phyloP scores from a whole-genome alignment of 1,140 invertebrate genomes.

The Aphaenogaster floridana region DNA sequence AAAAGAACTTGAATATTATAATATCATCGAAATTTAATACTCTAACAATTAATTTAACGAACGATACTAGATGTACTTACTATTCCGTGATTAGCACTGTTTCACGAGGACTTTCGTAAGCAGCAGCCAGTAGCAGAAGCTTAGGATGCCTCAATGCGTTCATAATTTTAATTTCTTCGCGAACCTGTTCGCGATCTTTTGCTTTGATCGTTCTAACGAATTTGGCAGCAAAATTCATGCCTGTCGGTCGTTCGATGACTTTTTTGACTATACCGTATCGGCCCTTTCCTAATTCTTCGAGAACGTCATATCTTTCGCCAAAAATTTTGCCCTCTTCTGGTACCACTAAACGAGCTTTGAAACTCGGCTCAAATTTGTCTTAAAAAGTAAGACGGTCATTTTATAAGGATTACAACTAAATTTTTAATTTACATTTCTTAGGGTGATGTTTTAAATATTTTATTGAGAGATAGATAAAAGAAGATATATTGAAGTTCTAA shows the following conservation, averaged over 20 bases:
- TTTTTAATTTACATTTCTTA: background rate
- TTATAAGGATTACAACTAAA: constrained; percentile 1
- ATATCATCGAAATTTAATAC: background rate
- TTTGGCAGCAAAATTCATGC: constrained; percentile 95
- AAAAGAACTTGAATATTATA: background rate
- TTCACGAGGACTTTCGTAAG: constrained; percentile 94
- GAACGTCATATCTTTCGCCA: constrained; percentile 88
- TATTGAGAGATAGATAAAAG: background rate
- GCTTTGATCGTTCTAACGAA: constrained; percentile 94
- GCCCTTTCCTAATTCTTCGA: constrained; percentile 94
- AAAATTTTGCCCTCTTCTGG: constrained; percentile 88
- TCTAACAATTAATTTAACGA: background rate
- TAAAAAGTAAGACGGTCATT: constrained; percentile 14
- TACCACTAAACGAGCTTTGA: constrained; percentile 81
- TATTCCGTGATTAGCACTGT: constrained; percentile 98
- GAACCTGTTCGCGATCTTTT: constrained; percentile 94
- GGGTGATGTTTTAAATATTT: background rate
- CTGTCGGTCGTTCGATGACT: constrained; percentile 91
- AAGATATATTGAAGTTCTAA: background rate
- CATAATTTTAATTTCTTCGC: constrained; percentile 97
- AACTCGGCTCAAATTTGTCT: constrained; percentile 68
- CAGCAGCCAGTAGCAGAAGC: constrained; percentile 94
- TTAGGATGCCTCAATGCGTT: constrained; percentile 96
- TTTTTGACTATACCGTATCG: constrained; percentile 93
- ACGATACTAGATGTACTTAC: constrained; percentile 89